A percentile compares a stretch with the other conserved stretches of the same genome.
These are phyloP conservation scores for Cydia pomonella DNA, from an alignment of 1,140 invertebrate genomes.

Conservation along the genomic window DNA sequence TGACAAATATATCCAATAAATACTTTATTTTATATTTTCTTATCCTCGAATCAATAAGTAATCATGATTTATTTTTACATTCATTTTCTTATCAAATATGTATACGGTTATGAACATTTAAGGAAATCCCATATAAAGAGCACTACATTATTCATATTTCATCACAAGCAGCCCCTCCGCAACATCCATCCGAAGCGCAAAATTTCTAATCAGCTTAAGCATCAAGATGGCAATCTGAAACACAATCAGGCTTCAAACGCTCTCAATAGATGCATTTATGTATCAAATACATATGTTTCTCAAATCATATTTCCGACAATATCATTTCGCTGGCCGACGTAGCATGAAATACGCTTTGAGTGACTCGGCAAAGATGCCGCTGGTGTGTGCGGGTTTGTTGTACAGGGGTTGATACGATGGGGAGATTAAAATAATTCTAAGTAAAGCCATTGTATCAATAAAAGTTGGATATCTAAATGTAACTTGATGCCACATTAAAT, in stretches of 20 bases:
- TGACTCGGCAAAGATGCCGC: slow-evolving; percentile 76
- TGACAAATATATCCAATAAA: no score
- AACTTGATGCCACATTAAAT: no score
- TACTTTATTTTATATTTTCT: no score
- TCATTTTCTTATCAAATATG: no score
- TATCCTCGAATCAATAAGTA: no score
- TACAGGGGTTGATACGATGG: slow-evolving; percentile 41
- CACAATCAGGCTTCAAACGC: slow-evolving; percentile 24
- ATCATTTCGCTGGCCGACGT: slow-evolving; percentile 78
- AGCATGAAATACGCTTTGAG: slow-evolving; percentile 79
- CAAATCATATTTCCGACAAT: slow-evolving; percentile 77
- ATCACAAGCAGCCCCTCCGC: not conserved
- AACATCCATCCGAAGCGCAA: not conserved
- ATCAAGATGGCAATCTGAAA: slow-evolving; percentile 17
- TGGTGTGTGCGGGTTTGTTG: slow-evolving; percentile 50
- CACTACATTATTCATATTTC: no score
- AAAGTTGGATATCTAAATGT: not conserved
- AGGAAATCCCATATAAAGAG: no score
- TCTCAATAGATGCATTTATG: slow-evolving; percentile 29
- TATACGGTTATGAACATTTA: no score
- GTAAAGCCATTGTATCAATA: not conserved
- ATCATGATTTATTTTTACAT: no score
- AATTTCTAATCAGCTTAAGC: slow-evolving; percentile 23
- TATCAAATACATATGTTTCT: slow-evolving; percentile 72
- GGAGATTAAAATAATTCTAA: not conserved